Base-by-base conservation (phyloP, 2,113 vertebrate genomes). In the Amblyornis subalaris region DNA sequence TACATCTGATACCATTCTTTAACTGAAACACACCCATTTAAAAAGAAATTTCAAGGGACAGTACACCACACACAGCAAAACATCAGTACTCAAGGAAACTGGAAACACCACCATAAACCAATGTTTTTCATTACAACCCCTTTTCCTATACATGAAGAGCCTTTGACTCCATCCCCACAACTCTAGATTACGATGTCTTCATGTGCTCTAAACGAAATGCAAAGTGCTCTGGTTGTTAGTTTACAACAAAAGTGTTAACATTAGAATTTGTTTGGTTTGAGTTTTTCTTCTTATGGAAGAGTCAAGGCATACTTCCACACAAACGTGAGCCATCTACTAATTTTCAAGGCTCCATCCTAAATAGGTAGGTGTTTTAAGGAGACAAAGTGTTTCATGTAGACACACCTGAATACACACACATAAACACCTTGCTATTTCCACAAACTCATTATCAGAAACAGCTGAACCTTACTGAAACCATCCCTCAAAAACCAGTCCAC, bases 51-150 rank as follows among this genome's bases (percentile, higher is more conserved):
- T 3, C 12, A 79, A 82, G 21, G 4, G 8, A 33, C 11, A 61
- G 40, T 53, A 79, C 19, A 85, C 19, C 40, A 85, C 36, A 65
- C 36, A 88, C 10, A 82, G 35, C n/a, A 88, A 79, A 88, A 89
- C 7, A 47, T 14, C 86, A 70, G 36, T 7, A 67, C 9, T 35
- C 24, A 47, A 15, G 4, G 42, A 80, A 90, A 77, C 5, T 29
- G 44, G 42, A 71, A 91, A 53, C 5, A 3, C 40, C 38, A 40
- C 2, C 23, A 69, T 28, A 67, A 0, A 0, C 10, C n/a, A 29
- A 45, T 26, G n/a, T 26, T 83, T 83, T 64, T 47, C 78, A 57
- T 60, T 14, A 64, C 19, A 66, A n/a, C 7, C 6, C 21, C 86
- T 90, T 26, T 60, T 35, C 40, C 58, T 35, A 7, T 24, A 31